Evolutionary conservation across 1,140 invertebrate genomes (phyloP), one percentile per base, ranked within the genome.

Genomic region (Drosophila seguyi): DNA sequence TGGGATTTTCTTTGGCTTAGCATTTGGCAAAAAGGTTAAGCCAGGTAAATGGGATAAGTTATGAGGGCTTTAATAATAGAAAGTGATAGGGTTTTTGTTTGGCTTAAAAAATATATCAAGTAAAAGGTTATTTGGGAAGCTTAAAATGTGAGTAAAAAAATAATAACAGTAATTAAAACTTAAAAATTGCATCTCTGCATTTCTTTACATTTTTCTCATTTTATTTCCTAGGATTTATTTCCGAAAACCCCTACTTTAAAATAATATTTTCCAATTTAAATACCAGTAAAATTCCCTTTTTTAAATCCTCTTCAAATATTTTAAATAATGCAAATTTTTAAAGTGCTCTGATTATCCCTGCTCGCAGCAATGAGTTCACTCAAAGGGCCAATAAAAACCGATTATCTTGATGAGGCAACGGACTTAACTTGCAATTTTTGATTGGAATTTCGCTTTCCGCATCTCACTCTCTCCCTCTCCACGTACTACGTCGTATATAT

Each of bases 351-450:
- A 42, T 59, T 59, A 42, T 29, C 25, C 4, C 20, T 11, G 11
- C 3, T 8, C 20, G 4, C 39, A 16, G 31, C 34, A 68, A 34
- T 27, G 45, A 41, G 22, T 29, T 29, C 16, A 16, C 34, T 39
- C 4, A 16, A 13, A 13, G 29, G 13, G 25, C 60, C 36, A 38
- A 66, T 68, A 52, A 66, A 53, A 36, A 22, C 8, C 38, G 45
- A 67, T 67, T 67, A 67, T 67, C 59, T 42, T 57, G 55, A 57
- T 57, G 55, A 57, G 55, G 11, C 36, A 42, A 10, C 36, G 22
- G 36, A 18, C 34, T 53, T 62, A 53, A 55, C 52, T 38, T 38
- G 22, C 44, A 41, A 69, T 53, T 41, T 41, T 68, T 52, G 60
- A 66, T 69, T 52, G 38, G 38, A 69, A 65, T 14, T 50, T 29